Evolutionary conservation across 2,888 invertebrate genomes (phyloP).

Genomic region (Caenorhabditis wallacei): DNA sequence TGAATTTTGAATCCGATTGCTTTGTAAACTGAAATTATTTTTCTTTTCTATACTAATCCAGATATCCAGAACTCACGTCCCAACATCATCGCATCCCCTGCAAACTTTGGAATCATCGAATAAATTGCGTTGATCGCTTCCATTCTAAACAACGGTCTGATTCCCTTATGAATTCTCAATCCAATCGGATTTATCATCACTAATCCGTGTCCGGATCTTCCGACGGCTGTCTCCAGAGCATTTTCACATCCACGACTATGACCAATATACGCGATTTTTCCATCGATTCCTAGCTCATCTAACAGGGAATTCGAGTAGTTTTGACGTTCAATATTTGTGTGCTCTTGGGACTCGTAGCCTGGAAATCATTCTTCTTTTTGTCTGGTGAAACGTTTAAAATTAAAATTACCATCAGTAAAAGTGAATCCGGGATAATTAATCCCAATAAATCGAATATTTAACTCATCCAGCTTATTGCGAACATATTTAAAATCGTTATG

Average conservation of each 20-base stretch:
- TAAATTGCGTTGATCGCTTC: constrained; percentile 39
- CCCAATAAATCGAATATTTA: constrained; percentile 71
- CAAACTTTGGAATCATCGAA: constrained; percentile 25
- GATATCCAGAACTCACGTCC: constrained; percentile 61
- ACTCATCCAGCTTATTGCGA: constrained; percentile 59
- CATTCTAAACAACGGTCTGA: constrained; percentile 65
- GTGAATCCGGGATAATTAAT: constrained; percentile 74
- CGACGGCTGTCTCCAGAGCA: constrained; percentile 65
- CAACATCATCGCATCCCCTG: constrained; percentile 49
- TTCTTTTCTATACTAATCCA: neutral
- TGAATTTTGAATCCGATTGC: constrained; percentile 60
- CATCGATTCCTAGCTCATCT: constrained; percentile 56
- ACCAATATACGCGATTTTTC: constrained; percentile 65
- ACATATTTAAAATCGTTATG: constrained; percentile 76
- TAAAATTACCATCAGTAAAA: constrained; percentile 36
- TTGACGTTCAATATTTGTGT: constrained; percentile 66
- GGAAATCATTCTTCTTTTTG: neutral
- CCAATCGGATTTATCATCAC: constrained; percentile 71
- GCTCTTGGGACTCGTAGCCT: constrained; percentile 48
- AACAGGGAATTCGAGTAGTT: constrained; percentile 68
- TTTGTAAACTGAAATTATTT: constrained; percentile 63
- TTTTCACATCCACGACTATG: constrained; percentile 73
- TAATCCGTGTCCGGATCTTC: constrained; percentile 55
- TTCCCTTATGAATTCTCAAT: constrained; percentile 67
- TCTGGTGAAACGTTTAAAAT: too few species aligned